Percentiles rank a stretch among this genome's conserved stretches.
These are phyloP conservation scores for Glaucomys volans DNA, from an alignment of 2,113 vertebrate genomes.

Conservation along the genomic window DNA sequence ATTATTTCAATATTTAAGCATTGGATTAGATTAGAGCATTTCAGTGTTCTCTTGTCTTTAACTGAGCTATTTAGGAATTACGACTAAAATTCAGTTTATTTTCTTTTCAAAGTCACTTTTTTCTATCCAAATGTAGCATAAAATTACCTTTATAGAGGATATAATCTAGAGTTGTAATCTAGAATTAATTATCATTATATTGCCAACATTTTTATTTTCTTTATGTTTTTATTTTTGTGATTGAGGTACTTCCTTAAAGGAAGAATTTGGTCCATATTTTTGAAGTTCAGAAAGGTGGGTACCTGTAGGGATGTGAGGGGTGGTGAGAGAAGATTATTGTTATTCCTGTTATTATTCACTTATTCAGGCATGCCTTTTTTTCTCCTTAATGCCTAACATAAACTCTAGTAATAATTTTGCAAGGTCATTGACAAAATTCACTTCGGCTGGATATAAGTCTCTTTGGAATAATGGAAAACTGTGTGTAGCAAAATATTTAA, in stretches of 20 bases:
- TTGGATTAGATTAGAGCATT: conserved; percentile 79
- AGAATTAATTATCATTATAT: conserved; percentile 85
- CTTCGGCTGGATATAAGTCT: conserved; percentile 78
- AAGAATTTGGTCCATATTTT: conserved; percentile 82
- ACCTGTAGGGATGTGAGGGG: conserved; percentile 54
- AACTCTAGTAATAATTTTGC: conserved; percentile 78
- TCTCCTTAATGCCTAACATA: conserved; percentile 73
- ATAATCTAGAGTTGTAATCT: conserved; percentile 79
- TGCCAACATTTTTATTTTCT: conserved; percentile 74
- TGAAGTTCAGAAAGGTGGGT: conserved; percentile 83
- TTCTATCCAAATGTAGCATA: conserved; percentile 72
- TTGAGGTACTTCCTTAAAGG: conserved; percentile 79
- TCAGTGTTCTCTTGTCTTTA: conserved; percentile 65
- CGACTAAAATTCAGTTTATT: conserved; percentile 83
- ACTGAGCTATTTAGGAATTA: conserved; percentile 78
- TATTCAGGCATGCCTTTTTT: conserved; percentile 76
- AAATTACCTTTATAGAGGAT: conserved; percentile 71
- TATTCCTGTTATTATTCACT: conserved; percentile 73
- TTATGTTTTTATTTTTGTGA: conserved; percentile 77
- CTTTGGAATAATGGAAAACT: conserved; percentile 83
- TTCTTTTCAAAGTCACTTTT: conserved; percentile 84
- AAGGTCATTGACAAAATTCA: conserved; percentile 73
- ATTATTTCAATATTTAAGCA: conserved; percentile 76
- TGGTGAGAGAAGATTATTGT: conserved; percentile 43
- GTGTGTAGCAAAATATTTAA: conserved; percentile 81